phyloP scores from a whole-genome alignment of 2,797 vertebrate genomes.

The Tympanoctomys barrerae region DNA sequence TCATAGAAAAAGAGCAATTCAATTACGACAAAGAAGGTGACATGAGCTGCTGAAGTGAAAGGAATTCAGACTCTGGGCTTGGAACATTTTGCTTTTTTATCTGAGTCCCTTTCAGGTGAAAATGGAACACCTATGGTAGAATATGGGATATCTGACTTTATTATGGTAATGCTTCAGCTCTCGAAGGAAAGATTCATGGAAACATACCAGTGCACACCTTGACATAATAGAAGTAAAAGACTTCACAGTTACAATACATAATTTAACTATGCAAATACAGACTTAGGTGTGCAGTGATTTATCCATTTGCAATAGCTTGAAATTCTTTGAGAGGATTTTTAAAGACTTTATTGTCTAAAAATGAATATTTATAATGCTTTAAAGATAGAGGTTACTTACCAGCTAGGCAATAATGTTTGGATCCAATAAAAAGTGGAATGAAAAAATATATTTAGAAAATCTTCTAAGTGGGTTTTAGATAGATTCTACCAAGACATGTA shows the following conservation, averaged over 20 bases:
- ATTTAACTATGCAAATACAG: constrained; percentile 73
- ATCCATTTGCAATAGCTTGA: constrained; percentile 75
- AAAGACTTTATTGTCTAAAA: constrained; percentile 79
- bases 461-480: constrained; percentile 76
- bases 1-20: constrained; percentile 63
- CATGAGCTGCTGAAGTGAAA: constrained; percentile 17
- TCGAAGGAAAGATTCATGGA: constrained; percentile 70
- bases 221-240: not conserved
- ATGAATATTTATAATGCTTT: constrained; percentile 82
- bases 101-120: constrained; percentile 52
- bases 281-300: constrained; percentile 55
- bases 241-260: constrained; percentile 61
- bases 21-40: constrained; percentile 30
- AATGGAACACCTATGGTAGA: constrained; percentile 13
- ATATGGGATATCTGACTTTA: constrained; percentile 64
- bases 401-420: constrained; percentile 64
- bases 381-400: constrained; percentile 75
- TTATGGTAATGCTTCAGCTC: constrained; percentile 56
- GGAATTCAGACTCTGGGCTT: constrained; percentile 3
- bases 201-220: not conserved
- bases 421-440: constrained; percentile 73
- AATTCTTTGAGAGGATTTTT: constrained; percentile 78
- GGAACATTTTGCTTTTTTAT: constrained; percentile 54
- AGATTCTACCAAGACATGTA: constrained; percentile 65
- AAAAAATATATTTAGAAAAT: constrained; percentile 76